These are phyloP conservation scores for Venustaconcha ellipsiformis DNA, from an alignment of 1,140 invertebrate species.

Conservation along the genomic window DNA sequence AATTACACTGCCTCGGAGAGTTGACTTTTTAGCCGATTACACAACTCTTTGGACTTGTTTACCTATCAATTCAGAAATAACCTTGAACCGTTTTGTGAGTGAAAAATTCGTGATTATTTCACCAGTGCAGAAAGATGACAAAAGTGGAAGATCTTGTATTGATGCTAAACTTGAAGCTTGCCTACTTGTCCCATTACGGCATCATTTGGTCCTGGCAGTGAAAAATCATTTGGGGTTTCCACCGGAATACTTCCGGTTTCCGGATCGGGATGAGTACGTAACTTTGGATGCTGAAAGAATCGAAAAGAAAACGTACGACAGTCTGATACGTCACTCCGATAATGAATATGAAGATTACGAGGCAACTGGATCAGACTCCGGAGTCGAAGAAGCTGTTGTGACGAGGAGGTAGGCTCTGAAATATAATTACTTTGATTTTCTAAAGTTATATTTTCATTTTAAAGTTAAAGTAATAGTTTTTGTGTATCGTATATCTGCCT, in stretches of 20 bases:
- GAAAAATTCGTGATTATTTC: slow-evolving; percentile 24
- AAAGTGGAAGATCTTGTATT: slow-evolving; percentile 5
- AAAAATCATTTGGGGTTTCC: slow-evolving; percentile 30
- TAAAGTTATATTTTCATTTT: background rate
- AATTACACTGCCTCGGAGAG: slow-evolving; percentile 18
- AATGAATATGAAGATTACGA: slow-evolving; percentile 27
- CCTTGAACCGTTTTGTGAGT: slow-evolving; percentile 23
- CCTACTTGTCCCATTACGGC: slow-evolving; percentile 17
- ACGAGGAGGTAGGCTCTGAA: background rate
- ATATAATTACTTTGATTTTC: background rate
- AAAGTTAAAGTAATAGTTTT: background rate
- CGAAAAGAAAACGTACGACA: slow-evolving; percentile 17
- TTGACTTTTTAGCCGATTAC: slow-evolving; percentile 31
- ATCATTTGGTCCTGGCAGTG: slow-evolving; percentile 27
- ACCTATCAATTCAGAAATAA: slow-evolving; percentile 27
- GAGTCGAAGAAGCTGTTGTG: slow-evolving; percentile 7
- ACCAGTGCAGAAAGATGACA: slow-evolving; percentile 13
- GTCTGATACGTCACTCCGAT: slow-evolving; percentile 26
- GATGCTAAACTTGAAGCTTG: slow-evolving; percentile 19
- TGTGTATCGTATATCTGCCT: background rate
- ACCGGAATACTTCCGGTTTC: slow-evolving; percentile 27
- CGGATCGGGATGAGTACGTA: slow-evolving; percentile 20
- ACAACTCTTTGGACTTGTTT: slow-evolving; percentile 23
- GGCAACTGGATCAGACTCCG: slow-evolving; percentile 1
- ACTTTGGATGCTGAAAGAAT: slow-evolving; percentile 18